A percentile compares a stretch with the other conserved stretches of the same genome.
Conservation (phyloP, 2,888 invertebrate genomes). For the Philereme vetulata region DNA sequence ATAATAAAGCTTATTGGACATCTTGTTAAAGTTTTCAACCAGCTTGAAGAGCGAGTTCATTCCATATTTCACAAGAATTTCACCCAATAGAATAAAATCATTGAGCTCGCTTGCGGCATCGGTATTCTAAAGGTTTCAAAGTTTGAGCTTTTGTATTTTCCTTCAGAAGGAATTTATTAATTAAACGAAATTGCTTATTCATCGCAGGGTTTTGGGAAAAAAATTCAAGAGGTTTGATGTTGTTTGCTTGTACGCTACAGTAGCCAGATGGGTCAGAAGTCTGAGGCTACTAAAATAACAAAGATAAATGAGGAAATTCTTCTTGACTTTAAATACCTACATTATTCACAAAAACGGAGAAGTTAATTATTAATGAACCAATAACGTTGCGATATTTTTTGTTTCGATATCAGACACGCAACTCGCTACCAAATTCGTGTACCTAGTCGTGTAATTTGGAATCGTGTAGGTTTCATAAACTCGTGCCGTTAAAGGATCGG, state of each 20-base stretch:
- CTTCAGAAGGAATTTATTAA: constrained; percentile 35
- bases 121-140: constrained; percentile 35
- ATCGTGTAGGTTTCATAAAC: no score
- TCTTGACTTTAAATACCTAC: no score
- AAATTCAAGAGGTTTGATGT: constrained; percentile 14
- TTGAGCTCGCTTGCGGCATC: constrained; percentile 18
- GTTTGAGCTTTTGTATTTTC: constrained; percentile 30
- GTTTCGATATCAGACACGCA: no score
- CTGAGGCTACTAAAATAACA: no score
- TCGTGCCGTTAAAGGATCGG: no score
- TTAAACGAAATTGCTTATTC: constrained; percentile 37
- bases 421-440: no score
- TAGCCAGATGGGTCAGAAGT: background rate
- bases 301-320: no score
- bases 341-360: no score
- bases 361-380: no score
- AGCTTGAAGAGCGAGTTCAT: constrained; percentile 13
- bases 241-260: constrained; percentile 8
- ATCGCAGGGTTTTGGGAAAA: constrained; percentile 25
- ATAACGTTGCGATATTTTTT: no score
- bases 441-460: no score
- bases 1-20: background rate
- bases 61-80: constrained; percentile 19
- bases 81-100: constrained; percentile 22
- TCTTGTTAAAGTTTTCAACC: constrained; percentile 6